Evolutionary conservation across 2,888 invertebrate genomes (phyloP).

Genomic region (Ecdyonurus torrentis): DNA sequence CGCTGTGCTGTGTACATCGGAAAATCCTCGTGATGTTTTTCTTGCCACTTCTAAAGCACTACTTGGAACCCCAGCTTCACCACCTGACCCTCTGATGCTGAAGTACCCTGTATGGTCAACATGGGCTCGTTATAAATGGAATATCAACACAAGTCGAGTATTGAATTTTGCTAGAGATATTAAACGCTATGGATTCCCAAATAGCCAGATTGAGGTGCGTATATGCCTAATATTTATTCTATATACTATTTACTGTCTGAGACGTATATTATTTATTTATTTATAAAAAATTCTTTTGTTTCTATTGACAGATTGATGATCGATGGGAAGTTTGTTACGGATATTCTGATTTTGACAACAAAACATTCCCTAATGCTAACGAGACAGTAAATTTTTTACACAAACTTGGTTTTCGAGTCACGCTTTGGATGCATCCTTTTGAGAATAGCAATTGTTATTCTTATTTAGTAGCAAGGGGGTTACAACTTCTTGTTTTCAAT

Average conservation of each 20-base stretch:
- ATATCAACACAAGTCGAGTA: constrained; percentile 44
- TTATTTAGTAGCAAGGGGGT: constrained; percentile 34
- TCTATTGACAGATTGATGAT: constrained; percentile 54
- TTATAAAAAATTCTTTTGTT: too few species aligned
- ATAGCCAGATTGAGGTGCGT: constrained; percentile 48
- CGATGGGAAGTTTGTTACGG: constrained; percentile 80
- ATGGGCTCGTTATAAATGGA: constrained; percentile 56
- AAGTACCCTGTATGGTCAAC: constrained; percentile 76
- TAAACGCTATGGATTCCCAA: constrained; percentile 40
- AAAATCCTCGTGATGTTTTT: background rate
- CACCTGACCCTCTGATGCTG: constrained; percentile 54
- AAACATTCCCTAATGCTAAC: constrained; percentile 50
- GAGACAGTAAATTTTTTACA: constrained; percentile 37
- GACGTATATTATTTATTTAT: too few species aligned
- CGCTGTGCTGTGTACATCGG: background rate
- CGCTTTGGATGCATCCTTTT: constrained; percentile 78
- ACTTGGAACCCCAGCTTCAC: constrained; percentile 19
- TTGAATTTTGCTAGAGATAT: constrained; percentile 51
- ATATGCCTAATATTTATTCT: too few species aligned
- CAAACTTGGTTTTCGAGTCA: constrained; percentile 48
- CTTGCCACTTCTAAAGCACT: background rate
- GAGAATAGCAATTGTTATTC: constrained; percentile 53
- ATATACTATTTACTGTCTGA: too few species aligned
- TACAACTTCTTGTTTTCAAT: background rate
- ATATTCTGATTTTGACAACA: constrained; percentile 49